Evolutionary conservation across 2,113 vertebrate species (phyloP).

Genomic region (Centropristis striata): DNA sequence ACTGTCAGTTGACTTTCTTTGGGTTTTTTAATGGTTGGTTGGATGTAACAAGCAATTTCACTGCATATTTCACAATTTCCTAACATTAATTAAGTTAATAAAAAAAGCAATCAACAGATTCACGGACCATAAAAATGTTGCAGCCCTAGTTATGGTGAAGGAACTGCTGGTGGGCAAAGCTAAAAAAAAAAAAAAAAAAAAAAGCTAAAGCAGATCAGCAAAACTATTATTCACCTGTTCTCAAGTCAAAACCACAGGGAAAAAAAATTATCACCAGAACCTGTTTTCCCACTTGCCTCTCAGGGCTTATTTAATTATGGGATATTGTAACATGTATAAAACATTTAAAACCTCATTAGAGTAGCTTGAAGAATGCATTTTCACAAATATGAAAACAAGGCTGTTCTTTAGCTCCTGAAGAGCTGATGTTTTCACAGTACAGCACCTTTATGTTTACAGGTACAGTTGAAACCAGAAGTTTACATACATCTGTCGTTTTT

Average conservation of each 20-base stretch:
- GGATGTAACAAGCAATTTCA: neutral
- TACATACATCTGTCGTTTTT: too few species aligned
- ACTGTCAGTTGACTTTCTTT: neutral
- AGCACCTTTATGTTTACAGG: too few species aligned
- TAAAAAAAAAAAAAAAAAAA: too few species aligned
- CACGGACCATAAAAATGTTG: neutral
- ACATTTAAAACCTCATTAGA: neutral
- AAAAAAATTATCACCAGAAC: too few species aligned
- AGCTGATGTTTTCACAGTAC: too few species aligned
- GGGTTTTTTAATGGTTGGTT: neutral
- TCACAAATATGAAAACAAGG: neutral
- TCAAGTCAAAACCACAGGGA: neutral
- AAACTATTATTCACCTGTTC: too few species aligned
- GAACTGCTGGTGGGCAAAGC: neutral
- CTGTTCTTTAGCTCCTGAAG: neutral
- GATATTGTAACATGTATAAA: neutral
- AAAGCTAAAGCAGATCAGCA: too few species aligned
- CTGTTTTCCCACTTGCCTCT: too few species aligned
- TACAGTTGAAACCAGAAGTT: too few species aligned
- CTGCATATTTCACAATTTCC: neutral
- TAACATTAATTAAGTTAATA: neutral
- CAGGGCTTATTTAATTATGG: neutral
- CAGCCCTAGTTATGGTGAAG: neutral
- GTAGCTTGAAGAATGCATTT: neutral
- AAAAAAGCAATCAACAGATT: neutral